These are phyloP conservation scores for Danio albolineatus DNA, from an alignment of 2,797 vertebrate species.

Conservation along the genomic window DNA sequence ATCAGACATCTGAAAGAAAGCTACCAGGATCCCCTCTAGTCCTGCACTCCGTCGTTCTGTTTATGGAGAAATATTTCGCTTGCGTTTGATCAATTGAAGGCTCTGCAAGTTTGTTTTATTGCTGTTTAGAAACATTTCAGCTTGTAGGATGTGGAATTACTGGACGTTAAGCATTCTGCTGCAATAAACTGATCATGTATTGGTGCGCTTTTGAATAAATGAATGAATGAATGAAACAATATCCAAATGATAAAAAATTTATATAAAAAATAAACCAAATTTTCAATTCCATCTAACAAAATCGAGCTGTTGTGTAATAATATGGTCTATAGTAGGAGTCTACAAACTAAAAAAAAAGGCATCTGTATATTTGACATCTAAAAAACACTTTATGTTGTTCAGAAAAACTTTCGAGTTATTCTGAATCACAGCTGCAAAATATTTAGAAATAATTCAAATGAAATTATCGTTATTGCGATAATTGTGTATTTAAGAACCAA, in stretches of 20 bases:
- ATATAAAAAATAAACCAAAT: neutral
- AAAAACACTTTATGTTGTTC: too few species aligned
- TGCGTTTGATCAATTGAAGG: neutral
- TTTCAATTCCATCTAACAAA: neutral
- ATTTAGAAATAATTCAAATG: too few species aligned
- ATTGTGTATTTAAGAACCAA: too few species aligned
- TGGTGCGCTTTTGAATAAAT: too few species aligned
- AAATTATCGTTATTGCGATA: too few species aligned
- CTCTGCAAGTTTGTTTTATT: neutral
- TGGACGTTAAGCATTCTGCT: neutral
- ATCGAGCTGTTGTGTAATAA: neutral
- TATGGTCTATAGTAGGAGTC: neutral
- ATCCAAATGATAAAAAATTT: too few species aligned
- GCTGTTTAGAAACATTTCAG: neutral
- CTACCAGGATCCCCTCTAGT: neutral
- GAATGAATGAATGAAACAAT: too few species aligned
- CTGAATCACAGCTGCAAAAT: too few species aligned
- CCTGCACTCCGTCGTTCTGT: neutral
- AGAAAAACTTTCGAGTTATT: too few species aligned
- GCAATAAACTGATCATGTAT: too few species aligned
- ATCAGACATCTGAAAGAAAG: constrained; percentile 21
- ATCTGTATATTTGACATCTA: neutral
- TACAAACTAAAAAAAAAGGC: neutral
- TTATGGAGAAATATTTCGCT: constrained; percentile 3
- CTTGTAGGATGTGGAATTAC: neutral